Evolutionary conservation across 1,140 invertebrate species (phyloP).

Genomic region (Luehdorfia chinensis): DNA sequence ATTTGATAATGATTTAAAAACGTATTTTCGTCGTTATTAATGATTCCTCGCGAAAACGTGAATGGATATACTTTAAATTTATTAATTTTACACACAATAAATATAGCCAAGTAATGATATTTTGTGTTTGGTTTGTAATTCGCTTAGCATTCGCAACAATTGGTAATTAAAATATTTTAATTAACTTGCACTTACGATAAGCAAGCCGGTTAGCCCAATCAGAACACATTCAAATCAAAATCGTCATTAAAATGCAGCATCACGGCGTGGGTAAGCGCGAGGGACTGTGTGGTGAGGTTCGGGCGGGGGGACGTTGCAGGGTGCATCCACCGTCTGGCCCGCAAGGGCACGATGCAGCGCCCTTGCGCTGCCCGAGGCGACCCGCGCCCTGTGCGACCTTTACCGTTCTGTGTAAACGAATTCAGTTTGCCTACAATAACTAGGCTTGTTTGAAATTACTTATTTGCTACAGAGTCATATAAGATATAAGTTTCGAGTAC

Average conservation of each 20-base stretch:
- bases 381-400: constrained; percentile 27
- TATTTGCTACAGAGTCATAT: background rate
- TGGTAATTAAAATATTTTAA: no score
- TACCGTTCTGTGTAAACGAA: constrained; percentile 24
- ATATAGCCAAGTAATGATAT: no score
- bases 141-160: no score
- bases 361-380: constrained; percentile 46
- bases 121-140: no score
- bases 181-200: no score
- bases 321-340: constrained; percentile 54
- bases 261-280: constrained; percentile 18
- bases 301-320: constrained; percentile 29
- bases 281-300: background rate
- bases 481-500: background rate
- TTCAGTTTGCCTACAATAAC: background rate
- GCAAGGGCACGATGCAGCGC: constrained; percentile 58
- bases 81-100: no score
- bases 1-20: no score
- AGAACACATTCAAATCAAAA: constrained; percentile 33
- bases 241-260: constrained; percentile 46
- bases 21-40: no score
- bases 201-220: no score
- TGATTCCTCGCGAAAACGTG: no score
- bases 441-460: no score
- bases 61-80: no score